phyloP scores from a whole-genome alignment of 2,888 invertebrate genomes.

The Ephialtes manifestator region DNA sequence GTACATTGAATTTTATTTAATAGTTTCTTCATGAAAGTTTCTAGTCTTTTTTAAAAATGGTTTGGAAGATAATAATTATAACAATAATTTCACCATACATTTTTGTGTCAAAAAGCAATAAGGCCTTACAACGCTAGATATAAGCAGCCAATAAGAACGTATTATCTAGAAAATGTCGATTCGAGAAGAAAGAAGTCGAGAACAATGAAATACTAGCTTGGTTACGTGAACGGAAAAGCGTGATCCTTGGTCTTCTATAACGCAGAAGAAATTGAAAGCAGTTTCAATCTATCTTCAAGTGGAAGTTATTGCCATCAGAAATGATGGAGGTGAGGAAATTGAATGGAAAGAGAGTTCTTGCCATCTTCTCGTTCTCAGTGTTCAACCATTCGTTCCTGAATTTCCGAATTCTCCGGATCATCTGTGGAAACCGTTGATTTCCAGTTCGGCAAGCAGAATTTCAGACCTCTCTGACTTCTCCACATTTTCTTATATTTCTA shows the following conservation, averaged over 20 bases:
- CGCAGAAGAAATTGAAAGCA: slow-evolving; percentile 42
- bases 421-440: slow-evolving; percentile 43
- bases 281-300: slow-evolving; percentile 18
- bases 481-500: background rate
- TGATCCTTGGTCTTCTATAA: slow-evolving; percentile 25
- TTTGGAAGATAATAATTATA: too few species aligned
- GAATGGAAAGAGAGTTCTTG: slow-evolving; percentile 33
- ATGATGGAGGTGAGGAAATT: slow-evolving; percentile 1
- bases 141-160: background rate
- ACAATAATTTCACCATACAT: too few species aligned
- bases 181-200: slow-evolving; percentile 14
- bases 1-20: too few species aligned
- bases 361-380: slow-evolving; percentile 34
- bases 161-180: background rate
- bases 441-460: slow-evolving; percentile 39
- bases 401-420: slow-evolving; percentile 49
- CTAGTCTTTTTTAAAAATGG: too few species aligned
- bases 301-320: slow-evolving; percentile 43
- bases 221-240: slow-evolving; percentile 30
- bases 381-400: slow-evolving; percentile 29
- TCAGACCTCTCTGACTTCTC: background rate
- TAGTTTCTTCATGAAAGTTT: too few species aligned
- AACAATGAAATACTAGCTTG: slow-evolving; percentile 1
- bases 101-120: too few species aligned
- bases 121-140: background rate